These are phyloP conservation scores for Scaeva pyrastri DNA, from an alignment of 2,888 invertebrate genomes.

Conservation along the genomic window DNA sequence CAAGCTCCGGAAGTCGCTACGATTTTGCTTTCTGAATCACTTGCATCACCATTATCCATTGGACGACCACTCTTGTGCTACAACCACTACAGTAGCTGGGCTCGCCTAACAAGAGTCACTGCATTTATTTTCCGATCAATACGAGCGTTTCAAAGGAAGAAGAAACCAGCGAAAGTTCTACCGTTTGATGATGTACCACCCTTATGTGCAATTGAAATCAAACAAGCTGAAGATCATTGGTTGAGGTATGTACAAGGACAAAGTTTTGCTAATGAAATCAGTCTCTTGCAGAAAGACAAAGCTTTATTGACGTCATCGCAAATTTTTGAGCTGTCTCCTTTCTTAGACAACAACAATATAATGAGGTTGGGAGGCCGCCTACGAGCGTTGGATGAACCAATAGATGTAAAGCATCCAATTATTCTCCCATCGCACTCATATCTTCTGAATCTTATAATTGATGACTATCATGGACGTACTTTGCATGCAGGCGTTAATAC, in stretches of 20 bases:
- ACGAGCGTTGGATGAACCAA: not conserved
- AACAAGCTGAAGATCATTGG: not conserved
- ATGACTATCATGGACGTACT: not conserved
- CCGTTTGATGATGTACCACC: conserved; percentile 2
- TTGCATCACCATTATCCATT: not conserved
- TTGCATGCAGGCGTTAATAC: conserved; percentile 11
- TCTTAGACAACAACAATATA: not conserved
- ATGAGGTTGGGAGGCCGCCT: not conserved
- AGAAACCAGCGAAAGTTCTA: not conserved
- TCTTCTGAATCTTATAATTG: not conserved
- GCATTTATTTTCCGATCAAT: conserved; percentile 19
- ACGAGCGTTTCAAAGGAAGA: not conserved
- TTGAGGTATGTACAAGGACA: conserved; percentile 25
- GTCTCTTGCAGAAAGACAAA: conserved; percentile 25
- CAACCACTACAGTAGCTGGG: conserved; percentile 5
- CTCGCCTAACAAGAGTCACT: not conserved
- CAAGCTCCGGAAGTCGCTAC: too few species aligned
- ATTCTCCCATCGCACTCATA: not conserved
- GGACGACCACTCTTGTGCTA: not conserved
- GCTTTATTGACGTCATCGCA: not conserved
- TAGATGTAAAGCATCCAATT: conserved; percentile 20
- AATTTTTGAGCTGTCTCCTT: conserved; percentile 8
- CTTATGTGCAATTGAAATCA: not conserved
- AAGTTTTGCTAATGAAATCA: conserved; percentile 25
- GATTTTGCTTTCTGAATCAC: too few species aligned